A percentile compares a stretch with the other conserved stretches of the same genome.
Evolutionary conservation across 1,140 invertebrate genomes (phyloP).

Genomic region (Archivesica marissinica): DNA sequence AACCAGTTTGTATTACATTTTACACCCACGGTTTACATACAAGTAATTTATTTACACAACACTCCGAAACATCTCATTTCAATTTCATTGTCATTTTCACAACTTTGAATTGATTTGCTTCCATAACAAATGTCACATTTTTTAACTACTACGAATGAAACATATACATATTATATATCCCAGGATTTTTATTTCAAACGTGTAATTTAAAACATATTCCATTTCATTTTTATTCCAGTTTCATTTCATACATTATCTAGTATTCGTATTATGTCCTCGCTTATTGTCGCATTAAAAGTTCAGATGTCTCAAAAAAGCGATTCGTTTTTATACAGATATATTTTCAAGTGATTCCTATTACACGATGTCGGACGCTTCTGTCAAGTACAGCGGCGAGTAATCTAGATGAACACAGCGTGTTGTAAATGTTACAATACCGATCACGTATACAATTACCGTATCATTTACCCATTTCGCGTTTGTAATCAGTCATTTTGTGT

Average conservation of each 20-base stretch:
- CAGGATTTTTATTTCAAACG: background rate
- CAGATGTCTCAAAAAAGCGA: slow-evolving; percentile 4
- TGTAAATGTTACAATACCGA: slow-evolving; percentile 10
- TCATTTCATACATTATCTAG: too few species aligned
- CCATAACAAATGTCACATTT: background rate
- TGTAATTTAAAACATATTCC: background rate
- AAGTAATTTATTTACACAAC: slow-evolving; percentile 2
- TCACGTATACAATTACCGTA: slow-evolving; percentile 1
- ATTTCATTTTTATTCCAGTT: too few species aligned
- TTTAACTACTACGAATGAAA: background rate
- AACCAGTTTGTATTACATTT: slow-evolving; percentile 12
- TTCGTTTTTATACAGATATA: background rate
- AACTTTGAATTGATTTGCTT: background rate
- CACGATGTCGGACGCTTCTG: background rate
- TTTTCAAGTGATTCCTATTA: background rate
- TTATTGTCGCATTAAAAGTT: background rate
- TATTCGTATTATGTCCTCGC: background rate
- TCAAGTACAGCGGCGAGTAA: background rate
- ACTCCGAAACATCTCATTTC: background rate
- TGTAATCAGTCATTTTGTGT: background rate
- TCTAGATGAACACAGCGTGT: slow-evolving; percentile 8
- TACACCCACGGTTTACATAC: background rate
- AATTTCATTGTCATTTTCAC: slow-evolving; percentile 9
- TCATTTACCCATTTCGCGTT: background rate
- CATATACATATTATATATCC: background rate